Evolutionary conservation across 2,797 vertebrate species (phyloP).

Genomic region (Clamator glandarius): DNA sequence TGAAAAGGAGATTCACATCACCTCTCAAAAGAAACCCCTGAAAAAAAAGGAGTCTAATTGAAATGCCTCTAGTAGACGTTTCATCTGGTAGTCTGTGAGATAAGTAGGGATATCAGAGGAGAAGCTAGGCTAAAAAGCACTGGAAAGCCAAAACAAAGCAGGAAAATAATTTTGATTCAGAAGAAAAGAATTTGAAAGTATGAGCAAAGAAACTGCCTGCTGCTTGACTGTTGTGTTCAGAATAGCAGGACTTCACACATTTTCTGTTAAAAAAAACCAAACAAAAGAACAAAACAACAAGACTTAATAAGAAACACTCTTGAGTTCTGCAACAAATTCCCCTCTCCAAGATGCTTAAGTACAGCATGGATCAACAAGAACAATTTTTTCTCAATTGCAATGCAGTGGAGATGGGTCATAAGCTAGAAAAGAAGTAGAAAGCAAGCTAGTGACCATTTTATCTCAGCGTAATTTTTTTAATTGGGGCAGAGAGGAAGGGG

Average conservation of each 20-base stretch:
- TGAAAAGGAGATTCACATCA: not conserved
- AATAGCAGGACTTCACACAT: not conserved
- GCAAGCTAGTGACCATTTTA: not conserved
- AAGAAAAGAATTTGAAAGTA: not conserved
- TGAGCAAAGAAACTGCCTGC: not conserved
- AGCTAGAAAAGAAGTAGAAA: not conserved
- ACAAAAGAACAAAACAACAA: not conserved
- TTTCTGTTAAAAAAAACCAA: not conserved
- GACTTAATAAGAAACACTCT: not conserved
- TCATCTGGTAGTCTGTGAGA: not conserved
- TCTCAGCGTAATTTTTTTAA: not conserved
- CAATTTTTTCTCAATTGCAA: not conserved
- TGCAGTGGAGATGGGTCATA: not conserved
- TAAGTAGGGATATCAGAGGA: not conserved
- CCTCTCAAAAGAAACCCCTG: fast-evolving
- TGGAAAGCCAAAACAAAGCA: not conserved
- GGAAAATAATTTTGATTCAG: not conserved
- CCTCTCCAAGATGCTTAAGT: not conserved
- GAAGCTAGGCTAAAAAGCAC: not conserved
- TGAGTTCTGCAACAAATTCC: not conserved
- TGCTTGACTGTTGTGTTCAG: not conserved
- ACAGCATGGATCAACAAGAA: not conserved
- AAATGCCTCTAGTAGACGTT: not conserved
- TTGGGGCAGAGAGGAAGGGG: not conserved
- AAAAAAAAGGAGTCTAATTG: not conserved